A percentile compares a stretch with the other conserved stretches of the same genome.
phyloP scores from a whole-genome alignment of 92 coral and sea anemone genomes.

The Parazoanthus swiftii region DNA sequence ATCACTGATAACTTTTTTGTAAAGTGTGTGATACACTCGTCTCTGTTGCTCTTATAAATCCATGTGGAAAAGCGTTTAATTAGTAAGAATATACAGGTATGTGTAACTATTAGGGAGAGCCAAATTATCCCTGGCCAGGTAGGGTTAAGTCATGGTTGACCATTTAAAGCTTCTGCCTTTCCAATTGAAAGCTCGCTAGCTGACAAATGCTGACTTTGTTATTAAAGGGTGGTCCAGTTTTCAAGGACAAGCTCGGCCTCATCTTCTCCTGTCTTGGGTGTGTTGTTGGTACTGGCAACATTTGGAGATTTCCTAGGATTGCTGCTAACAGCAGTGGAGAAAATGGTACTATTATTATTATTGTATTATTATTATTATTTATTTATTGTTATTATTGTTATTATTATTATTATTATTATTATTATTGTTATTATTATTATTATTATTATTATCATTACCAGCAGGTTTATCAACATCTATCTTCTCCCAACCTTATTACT shows the following conservation, averaged over 20 bases:
- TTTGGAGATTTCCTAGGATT: constrained; percentile 88
- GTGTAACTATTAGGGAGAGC: no score
- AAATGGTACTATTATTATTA: constrained; percentile 44
- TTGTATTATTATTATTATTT: no score
- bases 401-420: background rate
- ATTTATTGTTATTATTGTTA: background rate
- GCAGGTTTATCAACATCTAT: background rate
- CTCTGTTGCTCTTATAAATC: no score
- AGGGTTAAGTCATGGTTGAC: background rate
- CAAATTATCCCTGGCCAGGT: no score
- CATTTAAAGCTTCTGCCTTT: no score
- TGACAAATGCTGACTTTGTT: background rate
- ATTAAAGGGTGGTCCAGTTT: constrained; percentile 32
- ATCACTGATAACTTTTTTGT: no score
- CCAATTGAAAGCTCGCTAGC: no score
- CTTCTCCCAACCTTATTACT: background rate
- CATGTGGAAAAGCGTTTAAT: no score
- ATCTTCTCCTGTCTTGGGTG: constrained; percentile 83
- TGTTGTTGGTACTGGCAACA: constrained; percentile 82
- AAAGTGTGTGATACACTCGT: no score
- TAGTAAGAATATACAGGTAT: no score
- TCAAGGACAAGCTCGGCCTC: constrained; percentile 69
- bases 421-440: no score
- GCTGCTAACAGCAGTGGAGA: constrained; percentile 83
- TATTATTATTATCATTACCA: background rate